Evolutionary conservation across 2,797 vertebrate species (phyloP), one percentile per base, ranked within the genome.

Genomic region (Xenops minutus): DNA sequence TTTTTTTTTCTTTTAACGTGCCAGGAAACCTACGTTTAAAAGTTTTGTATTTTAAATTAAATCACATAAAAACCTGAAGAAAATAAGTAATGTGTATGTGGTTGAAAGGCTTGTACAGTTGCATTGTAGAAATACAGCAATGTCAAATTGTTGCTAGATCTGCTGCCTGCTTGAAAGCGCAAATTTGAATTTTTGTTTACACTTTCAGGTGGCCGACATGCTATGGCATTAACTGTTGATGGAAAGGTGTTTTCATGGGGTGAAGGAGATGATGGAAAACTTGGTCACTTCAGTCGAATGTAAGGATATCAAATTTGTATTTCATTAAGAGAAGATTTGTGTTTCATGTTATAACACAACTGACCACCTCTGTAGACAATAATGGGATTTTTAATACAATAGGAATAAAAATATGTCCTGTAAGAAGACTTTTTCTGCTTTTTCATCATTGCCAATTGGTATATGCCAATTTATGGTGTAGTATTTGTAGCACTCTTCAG

Each of bases 241-340:
- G 99, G 99, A 37, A 99, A 99, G 85, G 98, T 99, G 7, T 99
- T 99, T 95, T 99, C 99, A 2, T 99, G 99, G 99, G 99, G 99
- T 17, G 99, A 99, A 98, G 99, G 99, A 80, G 99, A 99, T 37
- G 99, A 99, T 55, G 99, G 99, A 86, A 99, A 99, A 88, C 99
- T 99, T 72, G 99, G 99, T 66, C 99, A 99, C 95, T 99, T 99
- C 97, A 99, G 99, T 96, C 98, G 99, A 97, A 99, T 99, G 99
- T 99, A 98, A 93, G 99, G 37, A 63, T 58, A 15, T 21, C 23
- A 44, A 34, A 72, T 80, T 63, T 48, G 2, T 63, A 6, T 66
- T 75, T 90, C 61, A 73, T 21, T 49, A 51, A 30, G 43, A 79
- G 27, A 26, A 55, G 12, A 10, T 34, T 20, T 51, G 5, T 56